Evolutionary conservation across 1,140 invertebrate species (phyloP).

Genomic region (Trypoxylus dichotomus): DNA sequence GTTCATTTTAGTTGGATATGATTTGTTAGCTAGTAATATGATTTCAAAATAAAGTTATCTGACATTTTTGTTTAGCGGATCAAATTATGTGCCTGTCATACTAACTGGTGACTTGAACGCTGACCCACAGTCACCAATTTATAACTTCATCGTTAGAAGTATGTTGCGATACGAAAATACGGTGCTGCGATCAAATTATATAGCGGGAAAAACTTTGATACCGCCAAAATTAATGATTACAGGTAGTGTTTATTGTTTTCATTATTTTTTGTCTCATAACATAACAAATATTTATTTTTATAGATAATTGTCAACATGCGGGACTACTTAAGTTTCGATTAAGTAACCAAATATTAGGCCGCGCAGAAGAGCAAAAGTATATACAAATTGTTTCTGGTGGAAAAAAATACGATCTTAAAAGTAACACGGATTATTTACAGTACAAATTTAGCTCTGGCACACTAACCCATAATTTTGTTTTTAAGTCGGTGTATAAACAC

Average conservation of each 20-base stretch:
- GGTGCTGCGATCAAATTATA: constrained; percentile 39
- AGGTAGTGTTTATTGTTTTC: constrained; percentile 36
- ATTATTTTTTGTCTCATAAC: background rate
- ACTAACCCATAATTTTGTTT: constrained; percentile 59
- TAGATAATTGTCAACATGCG: constrained; percentile 68
- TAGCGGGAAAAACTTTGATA: constrained; percentile 53
- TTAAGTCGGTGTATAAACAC: constrained; percentile 61
- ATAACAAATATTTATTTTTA: background rate
- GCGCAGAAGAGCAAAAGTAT: constrained; percentile 38
- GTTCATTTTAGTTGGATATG: too few species aligned
- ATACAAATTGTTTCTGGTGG: constrained; percentile 35
- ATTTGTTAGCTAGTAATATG: too few species aligned
- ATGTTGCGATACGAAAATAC: constrained; percentile 61
- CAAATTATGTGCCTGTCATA: constrained; percentile 72
- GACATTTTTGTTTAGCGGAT: constrained; percentile 29
- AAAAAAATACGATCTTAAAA: constrained; percentile 8
- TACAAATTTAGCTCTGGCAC: constrained; percentile 54
- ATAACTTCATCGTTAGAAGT: constrained; percentile 72
- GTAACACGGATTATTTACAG: constrained; percentile 17
- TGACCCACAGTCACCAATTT: constrained; percentile 69
- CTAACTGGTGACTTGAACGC: constrained; percentile 91
- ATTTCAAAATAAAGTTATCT: too few species aligned
- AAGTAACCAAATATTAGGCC: constrained; percentile 36
- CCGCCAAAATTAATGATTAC: constrained; percentile 61
- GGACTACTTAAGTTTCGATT: constrained; percentile 54